Evolutionary conservation across 2,888 invertebrate genomes (phyloP).

Genomic region (Micropterix aruncella): DNA sequence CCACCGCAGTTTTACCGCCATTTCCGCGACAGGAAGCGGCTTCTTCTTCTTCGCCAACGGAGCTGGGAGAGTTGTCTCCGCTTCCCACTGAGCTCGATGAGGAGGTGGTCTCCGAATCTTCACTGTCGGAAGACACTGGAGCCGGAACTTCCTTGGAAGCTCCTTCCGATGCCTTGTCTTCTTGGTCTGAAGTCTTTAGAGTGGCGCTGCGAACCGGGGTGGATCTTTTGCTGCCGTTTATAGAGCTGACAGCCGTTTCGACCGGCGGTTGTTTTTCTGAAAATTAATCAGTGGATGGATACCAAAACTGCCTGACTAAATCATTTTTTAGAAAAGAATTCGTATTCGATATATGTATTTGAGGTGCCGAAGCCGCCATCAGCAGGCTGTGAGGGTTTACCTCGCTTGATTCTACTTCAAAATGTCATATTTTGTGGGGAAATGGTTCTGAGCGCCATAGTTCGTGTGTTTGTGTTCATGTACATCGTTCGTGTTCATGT

Average conservation of each 20-base stretch:
- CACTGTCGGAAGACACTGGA: conserved; percentile 15
- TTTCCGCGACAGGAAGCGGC: too few species aligned
- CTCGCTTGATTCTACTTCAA: too few species aligned
- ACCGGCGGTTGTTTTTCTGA: not conserved
- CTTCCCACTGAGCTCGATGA: conserved; percentile 8
- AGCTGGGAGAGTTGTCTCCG: conserved; percentile 25
- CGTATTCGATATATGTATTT: too few species aligned
- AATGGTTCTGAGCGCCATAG: too few species aligned
- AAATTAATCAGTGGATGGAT: too few species aligned
- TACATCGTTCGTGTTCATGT: too few species aligned
- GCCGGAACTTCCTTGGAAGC: conserved; percentile 19
- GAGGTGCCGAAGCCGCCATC: too few species aligned
- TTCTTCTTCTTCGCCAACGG: conserved; percentile 23
- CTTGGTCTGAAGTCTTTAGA: not conserved
- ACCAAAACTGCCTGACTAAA: too few species aligned
- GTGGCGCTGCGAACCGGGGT: not conserved
- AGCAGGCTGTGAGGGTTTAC: too few species aligned
- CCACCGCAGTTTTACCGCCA: conserved; percentile 6
- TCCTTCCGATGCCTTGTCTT: conserved; percentile 13
- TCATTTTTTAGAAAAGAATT: too few species aligned
- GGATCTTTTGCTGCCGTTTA: not conserved
- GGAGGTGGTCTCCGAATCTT: conserved; percentile 5
- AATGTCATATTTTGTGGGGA: too few species aligned
- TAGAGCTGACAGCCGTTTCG: not conserved
- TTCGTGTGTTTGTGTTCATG: too few species aligned